Percentiles rank a stretch among this genome's conserved stretches.
These are phyloP conservation scores for Apantesis nais DNA, from an alignment of 2,888 invertebrate species.

Conservation along the genomic window DNA sequence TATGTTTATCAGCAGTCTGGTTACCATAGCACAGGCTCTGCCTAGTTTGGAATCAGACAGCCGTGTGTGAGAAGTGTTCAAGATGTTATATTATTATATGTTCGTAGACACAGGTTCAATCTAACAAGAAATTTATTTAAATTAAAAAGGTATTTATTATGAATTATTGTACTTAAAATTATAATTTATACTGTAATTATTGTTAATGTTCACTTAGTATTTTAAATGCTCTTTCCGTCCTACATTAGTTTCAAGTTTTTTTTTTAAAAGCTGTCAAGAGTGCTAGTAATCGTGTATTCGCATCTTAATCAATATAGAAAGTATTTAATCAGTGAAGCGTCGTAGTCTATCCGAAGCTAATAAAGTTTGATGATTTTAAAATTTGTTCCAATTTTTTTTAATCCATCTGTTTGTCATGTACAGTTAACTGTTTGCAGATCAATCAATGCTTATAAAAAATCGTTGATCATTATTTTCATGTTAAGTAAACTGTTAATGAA, in stretches of 20 bases:
- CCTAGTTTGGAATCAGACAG: too few species aligned
- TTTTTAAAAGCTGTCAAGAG: neutral
- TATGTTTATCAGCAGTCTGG: too few species aligned
- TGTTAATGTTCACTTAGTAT: too few species aligned
- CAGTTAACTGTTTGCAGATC: conserved; percentile 33
- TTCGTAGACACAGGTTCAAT: too few species aligned
- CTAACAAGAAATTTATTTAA: too few species aligned
- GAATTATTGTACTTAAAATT: too few species aligned
- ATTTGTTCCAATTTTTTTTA: conserved; percentile 7
- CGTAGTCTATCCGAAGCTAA: conserved; percentile 20
- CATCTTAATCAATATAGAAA: conserved; percentile 17
- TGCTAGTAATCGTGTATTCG: neutral
- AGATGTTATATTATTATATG: too few species aligned
- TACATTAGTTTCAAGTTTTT: neutral
- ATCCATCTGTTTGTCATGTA: conserved; percentile 28
- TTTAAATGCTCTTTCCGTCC: too few species aligned
- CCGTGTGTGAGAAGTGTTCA: too few species aligned
- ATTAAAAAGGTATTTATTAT: too few species aligned
- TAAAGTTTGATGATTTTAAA: conserved; percentile 24
- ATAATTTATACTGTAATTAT: too few species aligned
- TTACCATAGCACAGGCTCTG: too few species aligned
- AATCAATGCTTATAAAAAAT: conserved; percentile 33
- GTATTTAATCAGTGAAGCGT: conserved; percentile 32
- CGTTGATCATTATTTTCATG: conserved; percentile 14
- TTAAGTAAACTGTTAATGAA: conserved; percentile 13